These are phyloP conservation scores for Avahi laniger DNA, from an alignment of 2,797 vertebrate species.

Conservation along the genomic window DNA sequence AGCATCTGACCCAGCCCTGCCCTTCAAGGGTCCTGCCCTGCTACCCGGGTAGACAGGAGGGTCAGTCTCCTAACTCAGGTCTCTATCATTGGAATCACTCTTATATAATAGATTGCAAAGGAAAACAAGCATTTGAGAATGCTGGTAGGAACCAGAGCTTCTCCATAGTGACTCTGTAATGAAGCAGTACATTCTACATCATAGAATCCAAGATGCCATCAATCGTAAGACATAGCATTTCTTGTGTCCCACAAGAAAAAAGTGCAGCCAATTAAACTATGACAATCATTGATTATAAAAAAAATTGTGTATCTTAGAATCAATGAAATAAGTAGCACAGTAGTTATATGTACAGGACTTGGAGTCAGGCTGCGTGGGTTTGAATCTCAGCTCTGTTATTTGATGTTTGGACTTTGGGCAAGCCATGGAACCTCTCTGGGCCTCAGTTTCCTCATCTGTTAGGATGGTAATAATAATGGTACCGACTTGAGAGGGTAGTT, in stretches of 20 bases:
- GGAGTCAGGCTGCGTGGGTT: neutral
- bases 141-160: neutral
- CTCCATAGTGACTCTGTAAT: neutral
- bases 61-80: neutral
- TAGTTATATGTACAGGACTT: neutral
- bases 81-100: neutral
- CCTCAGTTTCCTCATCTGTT: neutral
- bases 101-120: neutral
- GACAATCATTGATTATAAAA: neutral
- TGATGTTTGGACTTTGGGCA: neutral
- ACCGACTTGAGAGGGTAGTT: neutral
- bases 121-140: neutral
- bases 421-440: neutral
- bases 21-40: neutral
- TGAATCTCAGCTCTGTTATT: neutral
- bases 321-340: neutral
- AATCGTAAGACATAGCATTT: neutral
- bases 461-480: neutral
- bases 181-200: neutral
- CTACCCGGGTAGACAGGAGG: accelerated
- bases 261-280: neutral
- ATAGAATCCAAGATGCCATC: neutral
- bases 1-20: neutral
- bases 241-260: neutral
- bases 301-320: neutral